Percentiles rank a stretch among this genome's conserved stretches.
Conservation (phyloP, 2,797 vertebrate species). For the Echiichthys vipera region DNA sequence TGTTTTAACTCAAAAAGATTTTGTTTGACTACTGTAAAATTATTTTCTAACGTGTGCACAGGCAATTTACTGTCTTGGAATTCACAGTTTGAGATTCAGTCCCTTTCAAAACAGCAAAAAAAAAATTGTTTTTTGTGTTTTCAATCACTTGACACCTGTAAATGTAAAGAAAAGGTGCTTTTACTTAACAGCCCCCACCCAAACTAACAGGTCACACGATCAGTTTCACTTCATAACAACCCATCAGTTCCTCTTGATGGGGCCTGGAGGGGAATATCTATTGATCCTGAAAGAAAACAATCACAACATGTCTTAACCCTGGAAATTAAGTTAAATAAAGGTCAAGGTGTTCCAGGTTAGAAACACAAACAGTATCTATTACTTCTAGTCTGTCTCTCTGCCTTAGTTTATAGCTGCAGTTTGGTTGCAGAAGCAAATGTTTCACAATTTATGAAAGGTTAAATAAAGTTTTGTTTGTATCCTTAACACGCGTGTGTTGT, state of each 20-base stretch:
- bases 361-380: conserved; percentile 2
- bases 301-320: conserved; percentile 20
- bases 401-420: background rate
- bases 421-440: background rate
- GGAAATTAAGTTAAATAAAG: conserved; percentile 47
- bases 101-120: background rate
- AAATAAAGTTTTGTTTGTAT: background rate
- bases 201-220: background rate
- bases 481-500: conserved; percentile 12
- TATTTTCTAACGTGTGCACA: background rate
- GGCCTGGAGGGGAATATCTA: conserved; percentile 24
- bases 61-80: background rate
- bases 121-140: background rate
- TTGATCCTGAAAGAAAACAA: conserved; percentile 47
- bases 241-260: conserved; percentile 9
- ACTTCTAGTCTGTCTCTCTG: background rate
- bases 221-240: conserved; percentile 29
- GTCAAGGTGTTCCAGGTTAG: conserved; percentile 26
- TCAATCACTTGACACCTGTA: background rate
- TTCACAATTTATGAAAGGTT: background rate
- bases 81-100: background rate
- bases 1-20: background rate
- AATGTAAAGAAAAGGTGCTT: background rate
- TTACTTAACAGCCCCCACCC: background rate
- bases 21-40: background rate